phyloP scores from a whole-genome alignment of 2,888 invertebrate species.

The Fragum whitleyi region DNA sequence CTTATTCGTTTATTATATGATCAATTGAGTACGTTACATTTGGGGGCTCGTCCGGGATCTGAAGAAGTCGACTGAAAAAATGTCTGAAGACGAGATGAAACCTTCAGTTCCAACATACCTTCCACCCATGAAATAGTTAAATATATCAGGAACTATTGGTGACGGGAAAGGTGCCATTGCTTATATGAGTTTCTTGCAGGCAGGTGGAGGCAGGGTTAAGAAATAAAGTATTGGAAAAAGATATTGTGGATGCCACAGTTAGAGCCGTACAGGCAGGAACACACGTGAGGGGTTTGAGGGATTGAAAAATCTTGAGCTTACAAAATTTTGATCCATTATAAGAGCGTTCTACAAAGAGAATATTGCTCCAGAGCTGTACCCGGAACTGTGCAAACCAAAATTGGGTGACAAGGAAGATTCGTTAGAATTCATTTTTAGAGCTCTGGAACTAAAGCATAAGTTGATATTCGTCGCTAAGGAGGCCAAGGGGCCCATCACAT shows the following conservation, averaged over 20 bases:
- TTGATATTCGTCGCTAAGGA: conserved; percentile 3
- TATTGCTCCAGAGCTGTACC: conserved; percentile 36
- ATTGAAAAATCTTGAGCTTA: not conserved
- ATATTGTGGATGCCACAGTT: conserved; percentile 35
- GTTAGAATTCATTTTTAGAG: conserved; percentile 35
- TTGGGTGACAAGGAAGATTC: conserved; percentile 13
- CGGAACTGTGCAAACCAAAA: conserved; percentile 10
- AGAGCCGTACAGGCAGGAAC: conserved; percentile 21
- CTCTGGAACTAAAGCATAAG: conserved; percentile 28
- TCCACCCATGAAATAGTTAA: conserved; percentile 26
- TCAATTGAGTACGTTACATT: too few species aligned
- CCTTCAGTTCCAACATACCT: not conserved
- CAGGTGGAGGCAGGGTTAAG: conserved; percentile 25
- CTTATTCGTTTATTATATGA: too few species aligned
- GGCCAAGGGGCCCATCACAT: conserved; percentile 14
- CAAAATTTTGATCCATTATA: conserved; percentile 7
- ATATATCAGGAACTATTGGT: conserved; percentile 34
- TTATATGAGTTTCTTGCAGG: conserved; percentile 29
- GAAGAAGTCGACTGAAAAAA: not conserved
- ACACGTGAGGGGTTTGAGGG: conserved; percentile 41
- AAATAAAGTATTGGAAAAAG: conserved; percentile 21
- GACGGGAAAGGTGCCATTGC: conserved; percentile 18
- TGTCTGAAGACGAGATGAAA: not conserved
- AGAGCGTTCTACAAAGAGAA: conserved; percentile 37
- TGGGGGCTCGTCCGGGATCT: conserved; percentile 32